Evolutionary conservation across 1,140 invertebrate genomes (phyloP).

Genomic region (Phortica variegata): DNA sequence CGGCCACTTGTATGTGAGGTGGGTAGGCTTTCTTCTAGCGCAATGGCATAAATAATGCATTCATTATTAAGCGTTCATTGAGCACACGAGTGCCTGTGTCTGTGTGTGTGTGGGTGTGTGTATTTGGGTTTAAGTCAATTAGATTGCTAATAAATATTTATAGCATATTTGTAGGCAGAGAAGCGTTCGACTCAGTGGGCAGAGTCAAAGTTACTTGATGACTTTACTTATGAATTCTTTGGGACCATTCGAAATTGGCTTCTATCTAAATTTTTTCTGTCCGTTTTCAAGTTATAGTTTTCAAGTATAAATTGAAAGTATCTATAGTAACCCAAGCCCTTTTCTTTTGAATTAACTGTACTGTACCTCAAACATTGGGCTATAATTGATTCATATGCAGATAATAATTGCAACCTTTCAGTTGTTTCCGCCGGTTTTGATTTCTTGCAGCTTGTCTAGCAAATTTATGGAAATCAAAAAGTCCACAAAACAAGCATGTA

Average conservation of each 20-base stretch:
- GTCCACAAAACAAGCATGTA: background rate
- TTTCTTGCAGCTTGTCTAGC: too few relatives aligned
- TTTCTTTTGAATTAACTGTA: background rate
- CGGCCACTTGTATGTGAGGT: background rate
- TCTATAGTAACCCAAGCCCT: too few relatives aligned
- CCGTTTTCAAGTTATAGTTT: too few relatives aligned
- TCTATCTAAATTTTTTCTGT: too few relatives aligned
- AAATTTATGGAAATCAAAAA: too few relatives aligned
- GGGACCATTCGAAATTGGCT: too few relatives aligned
- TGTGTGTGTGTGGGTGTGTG: too few relatives aligned
- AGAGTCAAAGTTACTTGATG: background rate
- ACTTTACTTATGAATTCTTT: background rate
- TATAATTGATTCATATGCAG: background rate
- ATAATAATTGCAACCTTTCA: background rate
- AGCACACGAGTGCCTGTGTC: slow-evolving; percentile 40
- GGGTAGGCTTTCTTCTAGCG: background rate
- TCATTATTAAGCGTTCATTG: slow-evolving; percentile 35
- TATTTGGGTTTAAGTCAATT: too few relatives aligned
- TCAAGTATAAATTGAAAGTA: too few relatives aligned
- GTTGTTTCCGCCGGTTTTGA: too few relatives aligned
- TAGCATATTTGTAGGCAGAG: slow-evolving; percentile 16
- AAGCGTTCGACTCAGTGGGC: background rate
- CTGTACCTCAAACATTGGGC: background rate
- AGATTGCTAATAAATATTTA: slow-evolving; percentile 26
- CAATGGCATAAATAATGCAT: too few relatives aligned